Conservation (phyloP, 2,113 vertebrate genomes). For the Alosa alosa region DNA sequence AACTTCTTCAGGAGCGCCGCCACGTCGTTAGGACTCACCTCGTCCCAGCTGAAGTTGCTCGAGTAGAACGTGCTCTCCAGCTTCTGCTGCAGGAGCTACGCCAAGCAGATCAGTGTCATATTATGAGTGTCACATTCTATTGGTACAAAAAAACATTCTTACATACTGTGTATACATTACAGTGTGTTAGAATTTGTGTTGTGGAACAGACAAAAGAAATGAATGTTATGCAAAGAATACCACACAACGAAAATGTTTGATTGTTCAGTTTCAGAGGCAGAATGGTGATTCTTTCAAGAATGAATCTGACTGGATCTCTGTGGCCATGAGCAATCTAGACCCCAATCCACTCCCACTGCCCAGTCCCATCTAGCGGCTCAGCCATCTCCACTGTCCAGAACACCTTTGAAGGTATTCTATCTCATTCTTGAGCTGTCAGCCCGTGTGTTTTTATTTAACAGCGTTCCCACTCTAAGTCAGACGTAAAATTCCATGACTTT, state of each 20-base stretch:
- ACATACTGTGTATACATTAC: too few species aligned
- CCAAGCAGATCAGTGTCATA: not conserved
- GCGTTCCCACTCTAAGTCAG: too few species aligned
- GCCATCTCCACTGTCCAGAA: not conserved
- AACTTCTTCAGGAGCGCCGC: slow-evolving; percentile 88
- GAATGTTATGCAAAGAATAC: not conserved
- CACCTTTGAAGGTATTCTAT: too few species aligned
- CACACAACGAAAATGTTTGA: not conserved
- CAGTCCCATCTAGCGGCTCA: not conserved
- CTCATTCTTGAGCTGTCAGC: not conserved
- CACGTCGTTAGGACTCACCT: slow-evolving; percentile 83
- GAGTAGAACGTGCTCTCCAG: slow-evolving; percentile 81
- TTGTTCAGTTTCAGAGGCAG: not conserved
- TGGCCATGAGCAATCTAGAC: not conserved
- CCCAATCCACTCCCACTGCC: too few species aligned
- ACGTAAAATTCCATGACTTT: too few species aligned
- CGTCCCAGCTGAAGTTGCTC: slow-evolving; percentile 79
- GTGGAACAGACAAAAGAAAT: too few species aligned
- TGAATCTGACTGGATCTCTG: not conserved
- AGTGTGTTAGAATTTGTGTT: too few species aligned
- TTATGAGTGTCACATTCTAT: not conserved
- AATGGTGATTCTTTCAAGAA: not conserved
- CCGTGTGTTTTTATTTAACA: not conserved
- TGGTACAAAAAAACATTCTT: too few species aligned
- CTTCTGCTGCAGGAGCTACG: slow-evolving; percentile 79